Conservation (phyloP, 2,888 invertebrate species). For the Tubulanus polymorphus region DNA sequence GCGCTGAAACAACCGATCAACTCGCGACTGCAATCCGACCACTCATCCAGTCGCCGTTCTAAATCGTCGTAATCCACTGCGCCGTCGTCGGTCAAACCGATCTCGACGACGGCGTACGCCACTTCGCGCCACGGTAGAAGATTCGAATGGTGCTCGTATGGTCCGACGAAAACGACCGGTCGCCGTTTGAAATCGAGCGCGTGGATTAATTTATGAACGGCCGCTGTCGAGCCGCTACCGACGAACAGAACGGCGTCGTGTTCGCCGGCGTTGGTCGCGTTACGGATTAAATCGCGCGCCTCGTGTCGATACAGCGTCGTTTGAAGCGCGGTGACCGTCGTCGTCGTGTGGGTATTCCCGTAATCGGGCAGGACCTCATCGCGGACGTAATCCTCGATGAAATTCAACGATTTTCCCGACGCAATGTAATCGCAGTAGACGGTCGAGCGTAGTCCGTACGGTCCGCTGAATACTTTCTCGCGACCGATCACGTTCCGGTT, state of each 20-base stretch:
- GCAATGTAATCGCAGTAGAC: slow-evolving; percentile 19
- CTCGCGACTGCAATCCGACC: slow-evolving; percentile 56
- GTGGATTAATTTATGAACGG: slow-evolving; percentile 72
- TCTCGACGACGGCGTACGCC: slow-evolving; percentile 71
- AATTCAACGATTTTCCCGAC: slow-evolving; percentile 62
- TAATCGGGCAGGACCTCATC: slow-evolving; percentile 70
- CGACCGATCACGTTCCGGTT: slow-evolving; percentile 78
- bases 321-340: slow-evolving; percentile 80
- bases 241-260: slow-evolving; percentile 75
- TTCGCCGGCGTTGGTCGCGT: slow-evolving; percentile 73
- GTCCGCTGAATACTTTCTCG: slow-evolving; percentile 75
- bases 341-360: slow-evolving; percentile 78
- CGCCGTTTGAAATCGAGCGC: slow-evolving; percentile 62
- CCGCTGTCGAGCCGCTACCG: slow-evolving; percentile 70
- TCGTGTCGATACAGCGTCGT: slow-evolving; percentile 79
- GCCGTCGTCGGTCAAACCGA: slow-evolving; percentile 75
- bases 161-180: slow-evolving; percentile 71
- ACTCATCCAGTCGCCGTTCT: slow-evolving; percentile 65
- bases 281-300: slow-evolving; percentile 67
- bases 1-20: slow-evolving; percentile 83
- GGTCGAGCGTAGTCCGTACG: slow-evolving; percentile 71
- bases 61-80: slow-evolving; percentile 74
- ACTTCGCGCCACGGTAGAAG: slow-evolving; percentile 79
- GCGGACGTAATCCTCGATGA: slow-evolving; percentile 78
- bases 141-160: slow-evolving; percentile 71